Evolutionary conservation across 1,140 invertebrate genomes (phyloP).

Genomic region (Aporrectodea caliginosa): DNA sequence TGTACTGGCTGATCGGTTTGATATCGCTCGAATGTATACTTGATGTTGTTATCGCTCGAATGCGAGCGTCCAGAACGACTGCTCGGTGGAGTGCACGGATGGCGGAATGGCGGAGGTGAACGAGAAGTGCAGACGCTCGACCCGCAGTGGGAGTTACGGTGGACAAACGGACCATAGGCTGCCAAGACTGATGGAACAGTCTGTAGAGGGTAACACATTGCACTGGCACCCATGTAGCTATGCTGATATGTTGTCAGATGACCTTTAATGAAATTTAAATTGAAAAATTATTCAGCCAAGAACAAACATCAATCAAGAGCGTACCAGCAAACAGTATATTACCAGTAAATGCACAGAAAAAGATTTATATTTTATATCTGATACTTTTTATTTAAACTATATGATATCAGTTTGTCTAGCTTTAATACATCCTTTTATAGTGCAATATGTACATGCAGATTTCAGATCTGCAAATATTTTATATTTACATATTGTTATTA

Average conservation of each 20-base stretch:
- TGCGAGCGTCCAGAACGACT: constrained; percentile 23
- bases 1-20: background rate
- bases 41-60: background rate
- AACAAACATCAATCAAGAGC: no score
- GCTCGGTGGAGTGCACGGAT: constrained; percentile 1
- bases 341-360: no score
- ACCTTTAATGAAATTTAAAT: no score
- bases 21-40: background rate
- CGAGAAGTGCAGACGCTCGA: background rate
- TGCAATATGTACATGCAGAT: no score
- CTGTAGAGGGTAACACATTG: background rate
- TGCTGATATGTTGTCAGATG: background rate
- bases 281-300: no score
- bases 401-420: no score
- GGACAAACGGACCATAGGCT: background rate
- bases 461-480: no score
- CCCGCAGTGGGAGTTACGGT: background rate
- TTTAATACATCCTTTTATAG: no score
- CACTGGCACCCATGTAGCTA: background rate
- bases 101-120: constrained; percentile 17
- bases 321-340: no score
- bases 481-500: no score
- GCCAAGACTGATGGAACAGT: background rate
- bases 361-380: no score
- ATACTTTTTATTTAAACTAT: no score